Evolutionary conservation across 2,797 vertebrate species (phyloP).

Genomic region (Chrosomus eos): DNA sequence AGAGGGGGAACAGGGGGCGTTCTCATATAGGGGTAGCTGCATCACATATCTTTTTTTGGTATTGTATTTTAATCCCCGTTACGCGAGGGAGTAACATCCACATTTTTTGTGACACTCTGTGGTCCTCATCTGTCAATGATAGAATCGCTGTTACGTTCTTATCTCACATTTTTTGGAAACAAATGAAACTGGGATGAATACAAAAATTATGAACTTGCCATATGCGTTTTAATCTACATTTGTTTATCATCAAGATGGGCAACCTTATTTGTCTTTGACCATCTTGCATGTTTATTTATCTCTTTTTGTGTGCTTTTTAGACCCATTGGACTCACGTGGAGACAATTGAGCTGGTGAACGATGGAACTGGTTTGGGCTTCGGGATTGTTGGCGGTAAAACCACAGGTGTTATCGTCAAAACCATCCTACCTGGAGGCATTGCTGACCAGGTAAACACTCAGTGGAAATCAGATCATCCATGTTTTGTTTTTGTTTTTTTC

Average conservation of each 20-base stretch:
- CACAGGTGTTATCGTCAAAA: constrained; percentile 96
- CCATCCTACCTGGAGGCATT: constrained; percentile 94
- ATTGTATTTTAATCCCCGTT: not conserved
- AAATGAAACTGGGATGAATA: not conserved
- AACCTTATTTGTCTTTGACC: not conserved
- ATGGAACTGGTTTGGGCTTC: constrained; percentile 95
- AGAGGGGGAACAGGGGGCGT: not conserved
- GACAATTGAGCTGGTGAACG: constrained; percentile 93
- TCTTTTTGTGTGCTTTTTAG: constrained; percentile 61
- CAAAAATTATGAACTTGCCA: not conserved
- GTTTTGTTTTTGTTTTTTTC: not conserved
- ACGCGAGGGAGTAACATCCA: not conserved
- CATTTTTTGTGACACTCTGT: not conserved
- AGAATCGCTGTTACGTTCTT: not conserved
- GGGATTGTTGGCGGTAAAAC: constrained; percentile 96
- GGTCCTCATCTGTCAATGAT: not conserved
- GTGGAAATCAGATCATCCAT: not conserved
- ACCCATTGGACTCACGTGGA: constrained; percentile 92
- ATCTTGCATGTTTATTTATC: not conserved
- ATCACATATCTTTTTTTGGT: not conserved
- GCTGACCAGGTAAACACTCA: constrained; percentile 89
- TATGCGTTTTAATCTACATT: not conserved
- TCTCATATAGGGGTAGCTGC: not conserved
- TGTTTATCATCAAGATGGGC: not conserved
- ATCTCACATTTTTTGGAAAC: not conserved